Evolutionary conservation across 2,113 vertebrate species (phyloP).

Genomic region (Hippocampus zosterae): DNA sequence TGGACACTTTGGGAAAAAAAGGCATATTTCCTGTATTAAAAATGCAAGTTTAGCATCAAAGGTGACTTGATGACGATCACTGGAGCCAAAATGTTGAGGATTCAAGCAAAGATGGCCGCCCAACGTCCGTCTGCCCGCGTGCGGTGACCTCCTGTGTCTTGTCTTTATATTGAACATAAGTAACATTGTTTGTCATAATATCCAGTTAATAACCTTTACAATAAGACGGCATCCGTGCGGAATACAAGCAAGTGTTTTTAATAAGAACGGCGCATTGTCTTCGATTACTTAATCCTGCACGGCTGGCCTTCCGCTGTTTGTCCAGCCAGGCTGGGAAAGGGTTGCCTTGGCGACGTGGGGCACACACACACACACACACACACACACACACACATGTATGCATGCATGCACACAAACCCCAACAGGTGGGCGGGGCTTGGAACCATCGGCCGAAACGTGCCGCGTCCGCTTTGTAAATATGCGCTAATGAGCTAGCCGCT

Average conservation of each 20-base stretch:
- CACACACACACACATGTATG: neutral
- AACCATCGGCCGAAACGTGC: neutral
- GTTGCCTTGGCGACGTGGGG: slow-evolving; percentile 43
- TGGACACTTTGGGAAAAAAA: too few species aligned
- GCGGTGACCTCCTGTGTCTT: neutral
- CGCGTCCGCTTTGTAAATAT: neutral
- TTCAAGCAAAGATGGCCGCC: neutral
- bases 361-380: neutral
- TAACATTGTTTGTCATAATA: neutral
- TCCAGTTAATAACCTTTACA: neutral
- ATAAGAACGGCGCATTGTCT: neutral
- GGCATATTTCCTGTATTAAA: too few species aligned
- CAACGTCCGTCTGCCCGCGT: neutral
- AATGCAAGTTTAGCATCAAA: too few species aligned
- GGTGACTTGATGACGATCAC: neutral
- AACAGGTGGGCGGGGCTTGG: neutral
- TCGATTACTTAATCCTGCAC: neutral
- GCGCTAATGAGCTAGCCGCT: slow-evolving; percentile 1
- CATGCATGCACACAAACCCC: neutral
- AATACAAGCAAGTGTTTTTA: neutral
- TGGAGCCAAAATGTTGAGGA: neutral
- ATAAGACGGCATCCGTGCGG: neutral
- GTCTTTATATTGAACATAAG: neutral
- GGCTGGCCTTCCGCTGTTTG: slow-evolving; percentile 33
- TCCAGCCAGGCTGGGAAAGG: slow-evolving; percentile 44